Evolutionary conservation across 2,797 vertebrate species (phyloP).

Genomic region (Hipposideros larvatus): DNA sequence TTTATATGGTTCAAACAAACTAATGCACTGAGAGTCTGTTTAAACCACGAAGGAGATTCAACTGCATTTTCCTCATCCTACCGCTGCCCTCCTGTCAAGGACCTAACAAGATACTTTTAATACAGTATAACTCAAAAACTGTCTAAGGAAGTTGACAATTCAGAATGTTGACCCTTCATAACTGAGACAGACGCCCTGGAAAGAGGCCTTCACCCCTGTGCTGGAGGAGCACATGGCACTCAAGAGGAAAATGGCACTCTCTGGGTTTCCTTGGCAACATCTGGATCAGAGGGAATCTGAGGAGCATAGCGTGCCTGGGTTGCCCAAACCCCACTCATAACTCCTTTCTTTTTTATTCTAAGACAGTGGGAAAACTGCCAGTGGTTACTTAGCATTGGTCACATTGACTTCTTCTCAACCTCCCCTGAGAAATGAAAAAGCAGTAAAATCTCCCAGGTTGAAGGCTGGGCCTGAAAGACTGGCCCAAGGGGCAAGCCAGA

Average conservation of each 20-base stretch:
- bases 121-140: neutral
- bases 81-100: neutral
- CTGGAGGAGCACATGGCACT: neutral
- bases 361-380: neutral
- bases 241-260: neutral
- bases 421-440: neutral
- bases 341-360: neutral
- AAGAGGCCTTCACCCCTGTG: neutral
- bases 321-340: neutral
- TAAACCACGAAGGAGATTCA: neutral
- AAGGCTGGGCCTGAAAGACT: neutral
- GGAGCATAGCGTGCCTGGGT: neutral
- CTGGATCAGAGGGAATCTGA: neutral
- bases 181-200: neutral
- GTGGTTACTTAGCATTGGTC: slow-evolving; percentile 14
- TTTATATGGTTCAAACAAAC: neutral
- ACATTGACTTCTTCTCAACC: neutral
- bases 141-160: neutral
- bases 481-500: neutral
- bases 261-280: slow-evolving; percentile 20
- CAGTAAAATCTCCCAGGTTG: neutral
- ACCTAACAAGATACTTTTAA: neutral
- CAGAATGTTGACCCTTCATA: neutral
- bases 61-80: neutral
- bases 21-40: neutral